Evolutionary conservation across 1,140 invertebrate species (phyloP), one percentile per base, ranked within the genome.

Genomic region (Saxidomus purpurata): DNA sequence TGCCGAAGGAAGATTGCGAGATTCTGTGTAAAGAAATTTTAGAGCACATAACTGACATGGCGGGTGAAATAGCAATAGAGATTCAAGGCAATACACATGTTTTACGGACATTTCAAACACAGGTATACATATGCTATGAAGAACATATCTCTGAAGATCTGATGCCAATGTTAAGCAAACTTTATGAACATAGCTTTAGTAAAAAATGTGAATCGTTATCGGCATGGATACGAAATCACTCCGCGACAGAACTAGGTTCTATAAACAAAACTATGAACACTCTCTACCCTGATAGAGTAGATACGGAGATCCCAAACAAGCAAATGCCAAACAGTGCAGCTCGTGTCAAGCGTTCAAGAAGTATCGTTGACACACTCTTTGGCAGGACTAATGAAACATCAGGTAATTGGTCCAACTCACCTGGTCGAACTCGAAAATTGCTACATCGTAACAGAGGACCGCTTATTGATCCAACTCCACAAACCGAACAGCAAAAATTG

Each of bases 121-220:
- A 84, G 4, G 67, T 84, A 1, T 84, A 84, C 38, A 84, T 84
- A 11, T 84, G 82, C 40, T 84, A 84, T 36, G 82, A 84, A 28
- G 61, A 69, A 34, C 61, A 71, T n/a, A 40, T 84, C 2, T 69
- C 82, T 0, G 67, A 47, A 19, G 63, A 28, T 8, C n/a, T 84
- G 0, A 71, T 84, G 63, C 43, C 82, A n/a, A 47, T 31, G 0
- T 71, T 84, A 67, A 47, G 43, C 17, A 47, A 84, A 67, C 13
- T 84, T 1, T 84, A 43, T 36, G 61, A 71, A 71, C 36, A 84
- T 47, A 84, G 82, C 36, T 84, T 38, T n/a, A 63, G 63, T 13
- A 11, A 3, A 31, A 34, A 71, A 38, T 84, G 82, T 84, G 28
- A 71, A 34, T 2, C 22, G 6, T 43, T 84, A n/a, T 71, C 36